Evolutionary conservation across 2,113 vertebrate genomes (phyloP), one percentile per base, ranked within the genome.

Genomic region (Micromys minutus): DNA sequence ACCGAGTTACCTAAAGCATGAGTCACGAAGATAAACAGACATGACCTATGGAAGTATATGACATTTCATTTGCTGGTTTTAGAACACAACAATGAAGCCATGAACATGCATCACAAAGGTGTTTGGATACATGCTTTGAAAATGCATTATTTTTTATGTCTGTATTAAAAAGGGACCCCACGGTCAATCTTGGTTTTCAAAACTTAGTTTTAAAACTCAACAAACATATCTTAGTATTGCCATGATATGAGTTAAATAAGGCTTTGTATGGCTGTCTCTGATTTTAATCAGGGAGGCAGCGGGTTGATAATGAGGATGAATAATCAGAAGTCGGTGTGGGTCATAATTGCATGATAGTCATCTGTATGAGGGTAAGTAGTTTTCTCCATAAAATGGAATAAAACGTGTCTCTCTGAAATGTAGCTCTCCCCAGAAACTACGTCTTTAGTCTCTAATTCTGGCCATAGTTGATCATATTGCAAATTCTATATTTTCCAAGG

Each of bases 361-460:
- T 69, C 95, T 95, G 91, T 91, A 57, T 85, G 65, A 94, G 59
- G 31, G 17, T 90, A 39, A 92, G 22, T 93, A 72, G 95, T 96
- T 21, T 76, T 21, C 50, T 94, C 26, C 67, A 79, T 22, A 74
- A 94, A 94, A 87, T 39, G 24, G n/a, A 89, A 52, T 74, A 47
- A 76, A 61, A 19, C 36, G 3, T 94, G 77, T 3, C 5, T 96
- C 96, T 89, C 61, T 83, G 59, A 34, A 31, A 59, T 45, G 5
- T 72, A 31, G 9, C 93, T 61, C 89, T 80, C 34, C 90, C 55
- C 61, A 71, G 7, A 80, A 85, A 65, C 87, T 83, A 50, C 55
- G 72, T 67, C 15, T 67, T 52, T 72, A 42, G 12, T 45, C 95
- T 93, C n/a, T 22, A 55, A 45, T 57, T 87, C 36, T 16, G 77